A percentile compares a stretch with the other conserved stretches of the same genome.
phyloP scores from a whole-genome alignment of 1,140 invertebrate species.

The Copidosoma floridanum region DNA sequence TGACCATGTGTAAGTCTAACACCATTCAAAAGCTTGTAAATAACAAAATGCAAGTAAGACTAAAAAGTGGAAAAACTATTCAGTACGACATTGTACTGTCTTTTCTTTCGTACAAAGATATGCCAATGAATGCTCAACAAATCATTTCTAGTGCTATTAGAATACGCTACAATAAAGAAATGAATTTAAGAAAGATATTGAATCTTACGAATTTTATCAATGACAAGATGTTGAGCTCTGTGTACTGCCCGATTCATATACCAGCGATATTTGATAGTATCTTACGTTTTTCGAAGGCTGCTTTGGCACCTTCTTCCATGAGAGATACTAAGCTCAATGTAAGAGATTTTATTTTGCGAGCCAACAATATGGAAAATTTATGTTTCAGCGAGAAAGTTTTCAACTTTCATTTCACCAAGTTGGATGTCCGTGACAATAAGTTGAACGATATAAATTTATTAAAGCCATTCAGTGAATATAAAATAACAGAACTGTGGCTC shows the following conservation, averaged over 20 bases:
- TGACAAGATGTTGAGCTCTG: constrained; percentile 39
- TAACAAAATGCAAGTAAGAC: constrained; percentile 37
- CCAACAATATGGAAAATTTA: constrained; percentile 42
- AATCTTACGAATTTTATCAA: constrained; percentile 49
- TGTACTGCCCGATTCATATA: constrained; percentile 48
- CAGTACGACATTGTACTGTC: constrained; percentile 48
- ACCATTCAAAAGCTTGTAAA: constrained; percentile 43
- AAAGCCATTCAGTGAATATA: constrained; percentile 47
- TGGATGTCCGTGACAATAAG: constrained; percentile 48
- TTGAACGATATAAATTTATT: constrained; percentile 42
- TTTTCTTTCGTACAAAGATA: constrained; percentile 36
- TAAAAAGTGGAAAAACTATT: constrained; percentile 35
- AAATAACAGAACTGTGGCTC: constrained; percentile 49
- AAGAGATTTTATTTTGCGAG: constrained; percentile 43
- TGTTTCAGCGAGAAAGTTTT: constrained; percentile 46
- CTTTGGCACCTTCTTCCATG: constrained; percentile 17
- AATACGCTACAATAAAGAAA: constrained; percentile 35
- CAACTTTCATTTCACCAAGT: constrained; percentile 36
- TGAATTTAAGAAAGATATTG: constrained; percentile 36
- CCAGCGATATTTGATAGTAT: constrained; percentile 41
- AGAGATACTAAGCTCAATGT: constrained; percentile 41
- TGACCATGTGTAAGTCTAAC: constrained; percentile 39
- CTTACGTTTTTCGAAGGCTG: constrained; percentile 37
- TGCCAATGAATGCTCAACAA: constrained; percentile 41
- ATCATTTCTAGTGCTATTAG: constrained; percentile 37